phyloP scores from a whole-genome alignment of 2,113 vertebrate genomes.

The Gymnocephalus cernua region DNA sequence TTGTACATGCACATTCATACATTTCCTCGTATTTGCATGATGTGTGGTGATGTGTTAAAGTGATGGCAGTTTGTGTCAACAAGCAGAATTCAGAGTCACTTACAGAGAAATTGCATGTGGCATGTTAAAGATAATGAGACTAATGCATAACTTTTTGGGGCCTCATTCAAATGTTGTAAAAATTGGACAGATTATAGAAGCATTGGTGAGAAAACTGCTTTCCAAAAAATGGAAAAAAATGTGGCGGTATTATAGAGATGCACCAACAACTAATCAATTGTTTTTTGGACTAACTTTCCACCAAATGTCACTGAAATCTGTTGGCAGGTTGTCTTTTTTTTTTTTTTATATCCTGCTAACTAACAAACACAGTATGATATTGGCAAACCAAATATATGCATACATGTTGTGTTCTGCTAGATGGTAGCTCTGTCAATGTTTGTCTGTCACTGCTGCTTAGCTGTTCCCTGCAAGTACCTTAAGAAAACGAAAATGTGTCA shows the following conservation, averaged over 20 bases:
- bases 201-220: background rate
- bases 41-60: background rate
- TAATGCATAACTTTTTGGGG: background rate
- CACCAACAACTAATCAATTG: slow-evolving; percentile 29
- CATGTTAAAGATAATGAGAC: background rate
- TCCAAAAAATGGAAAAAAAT: background rate
- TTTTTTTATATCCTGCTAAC: background rate
- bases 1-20: background rate
- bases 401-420: slow-evolving; percentile 27
- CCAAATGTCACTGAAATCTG: slow-evolving; percentile 49
- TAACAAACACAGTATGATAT: background rate
- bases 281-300: slow-evolving; percentile 25
- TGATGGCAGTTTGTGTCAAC: background rate
- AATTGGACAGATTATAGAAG: background rate
- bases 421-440: slow-evolving; percentile 37
- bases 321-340: background rate
- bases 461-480: slow-evolving; percentile 27
- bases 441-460: slow-evolving; percentile 56
- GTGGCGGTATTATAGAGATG: slow-evolving; percentile 5
- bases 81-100: background rate
- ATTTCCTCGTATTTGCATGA: background rate
- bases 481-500: slow-evolving; percentile 43
- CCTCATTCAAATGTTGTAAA: background rate
- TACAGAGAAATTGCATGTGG: background rate
- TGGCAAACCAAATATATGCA: slow-evolving; percentile 36